Evolutionary conservation across 2,113 vertebrate species (phyloP).

Genomic region (Hymenochirus boettgeri): DNA sequence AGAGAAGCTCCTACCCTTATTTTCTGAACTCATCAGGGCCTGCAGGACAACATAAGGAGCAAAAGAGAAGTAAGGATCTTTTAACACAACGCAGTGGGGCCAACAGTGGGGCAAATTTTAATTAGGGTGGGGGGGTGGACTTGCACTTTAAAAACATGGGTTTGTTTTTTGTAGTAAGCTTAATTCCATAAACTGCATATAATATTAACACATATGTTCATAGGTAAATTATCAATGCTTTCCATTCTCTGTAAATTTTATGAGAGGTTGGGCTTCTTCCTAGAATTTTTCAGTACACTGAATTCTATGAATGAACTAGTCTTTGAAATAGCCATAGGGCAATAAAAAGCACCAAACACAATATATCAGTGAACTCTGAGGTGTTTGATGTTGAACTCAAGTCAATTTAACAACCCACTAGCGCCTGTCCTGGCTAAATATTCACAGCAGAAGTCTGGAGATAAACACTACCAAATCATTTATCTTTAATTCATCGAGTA

Average conservation of each 20-base stretch:
- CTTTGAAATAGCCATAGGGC: conserved; percentile 13
- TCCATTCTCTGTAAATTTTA: neutral
- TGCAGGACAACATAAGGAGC: no score
- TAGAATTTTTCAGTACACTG: conserved; percentile 29
- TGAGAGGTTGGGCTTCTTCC: conserved; percentile 10
- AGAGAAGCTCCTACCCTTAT: no score
- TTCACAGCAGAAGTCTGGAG: conserved; percentile 6
- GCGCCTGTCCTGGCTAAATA: conserved; percentile 15
- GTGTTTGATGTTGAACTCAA: conserved; percentile 26
- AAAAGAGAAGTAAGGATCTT: no score
- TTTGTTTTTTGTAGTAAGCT: no score
- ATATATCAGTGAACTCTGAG: conserved; percentile 34
- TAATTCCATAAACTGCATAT: no score
- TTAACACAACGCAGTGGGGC: no score
- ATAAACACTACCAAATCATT: neutral
- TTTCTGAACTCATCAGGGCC: no score
- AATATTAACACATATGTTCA: no score
- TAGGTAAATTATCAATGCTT: neutral
- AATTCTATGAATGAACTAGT: conserved; percentile 16
- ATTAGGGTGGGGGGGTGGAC: no score
- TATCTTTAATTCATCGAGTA: conserved; percentile 23
- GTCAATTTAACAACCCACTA: conserved; percentile 26
- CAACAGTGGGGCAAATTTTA: no score
- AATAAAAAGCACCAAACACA: conserved; percentile 21
- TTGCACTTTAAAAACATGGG: no score